Conservation (phyloP, 2,797 vertebrate species). For the Myripristis murdjan region DNA sequence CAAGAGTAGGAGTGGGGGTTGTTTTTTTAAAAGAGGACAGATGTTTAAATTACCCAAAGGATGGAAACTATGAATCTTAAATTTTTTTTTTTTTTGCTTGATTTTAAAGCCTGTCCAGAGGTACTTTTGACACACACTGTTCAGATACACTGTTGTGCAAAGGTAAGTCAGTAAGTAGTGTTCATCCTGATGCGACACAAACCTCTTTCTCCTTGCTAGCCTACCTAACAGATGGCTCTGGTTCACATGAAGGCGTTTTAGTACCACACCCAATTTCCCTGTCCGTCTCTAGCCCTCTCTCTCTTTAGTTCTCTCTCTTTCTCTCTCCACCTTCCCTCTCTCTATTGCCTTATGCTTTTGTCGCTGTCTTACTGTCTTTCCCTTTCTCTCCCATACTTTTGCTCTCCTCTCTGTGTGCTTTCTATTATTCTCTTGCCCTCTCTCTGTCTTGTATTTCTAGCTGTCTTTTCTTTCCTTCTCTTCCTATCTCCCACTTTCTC, state of each 20-base stretch:
- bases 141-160: no score
- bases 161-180: slow-evolving; percentile 26
- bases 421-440: not conserved
- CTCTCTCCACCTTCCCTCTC: not conserved
- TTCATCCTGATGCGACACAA: slow-evolving; percentile 37
- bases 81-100: not conserved
- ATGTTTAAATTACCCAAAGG: no score
- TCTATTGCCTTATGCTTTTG: slow-evolving; percentile 9
- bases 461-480: not conserved
- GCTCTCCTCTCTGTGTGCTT: not conserved
- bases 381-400: not conserved
- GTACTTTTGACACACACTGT: not conserved
- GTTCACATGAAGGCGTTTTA: slow-evolving; percentile 65
- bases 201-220: slow-evolving; percentile 34
- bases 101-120: not conserved
- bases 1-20: no score
- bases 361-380: not conserved
- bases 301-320: slow-evolving; percentile 18
- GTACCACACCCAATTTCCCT: slow-evolving; percentile 59
- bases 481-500: not conserved
- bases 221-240: slow-evolving; percentile 67
- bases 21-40: no score
- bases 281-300: not conserved
- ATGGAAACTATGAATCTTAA: no score
- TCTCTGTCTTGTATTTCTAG: not conserved